Base-by-base conservation (phyloP, 2,113 vertebrate genomes). In the Columbina picui region DNA sequence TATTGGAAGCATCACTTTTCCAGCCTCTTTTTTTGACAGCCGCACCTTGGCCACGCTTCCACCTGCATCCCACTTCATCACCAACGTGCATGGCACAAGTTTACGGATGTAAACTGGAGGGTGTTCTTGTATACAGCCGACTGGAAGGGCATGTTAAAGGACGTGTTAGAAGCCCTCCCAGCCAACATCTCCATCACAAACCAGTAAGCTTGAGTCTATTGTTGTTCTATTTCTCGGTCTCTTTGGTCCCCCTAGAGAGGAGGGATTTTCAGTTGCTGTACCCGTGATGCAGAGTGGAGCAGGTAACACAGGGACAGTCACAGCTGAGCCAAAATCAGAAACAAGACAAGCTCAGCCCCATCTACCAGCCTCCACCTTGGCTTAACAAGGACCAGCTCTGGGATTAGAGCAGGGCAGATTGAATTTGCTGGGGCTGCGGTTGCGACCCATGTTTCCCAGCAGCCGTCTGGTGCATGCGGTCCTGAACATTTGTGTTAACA, bases 171-270 rank as follows among this genome's bases (percentile, higher is more conserved):
- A 61, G 30, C 23, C 34, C 47, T 34, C 45, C 32, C n/a, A 49
- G 25, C 14, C 2, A 1, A 23, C 13, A 59, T 26, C 47, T 87
- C 80, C 56, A 34, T 14, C 50, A 1, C 0, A 5, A 22, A 36
- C 7, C 60, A 11, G 25, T 6, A 18, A 55, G 15, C 5, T 36
- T 27, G 22, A 30, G 12, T 34, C 50, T 11, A 0, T 47, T 7
- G 0, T 18, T 64, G 41, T 25, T 27, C 30, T 49, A 2, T 7
- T 14, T 6, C 56, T 64, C 0, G 0, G 11, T 14, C 22, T 25
- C 43, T 77, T 38, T 14, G 38, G 14, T 14, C 34, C 41, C 12
- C 21, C 3, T 10, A 17, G 30, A 50, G 8, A 12, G 9, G 14
- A 7, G 12, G 15, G 34, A 4, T 25, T 68, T 68, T 20, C 30